A percentile compares a stretch with the other conserved stretches of the same genome.
Conservation (phyloP, 2,888 invertebrate species). For the Tetragonisca angustula region DNA sequence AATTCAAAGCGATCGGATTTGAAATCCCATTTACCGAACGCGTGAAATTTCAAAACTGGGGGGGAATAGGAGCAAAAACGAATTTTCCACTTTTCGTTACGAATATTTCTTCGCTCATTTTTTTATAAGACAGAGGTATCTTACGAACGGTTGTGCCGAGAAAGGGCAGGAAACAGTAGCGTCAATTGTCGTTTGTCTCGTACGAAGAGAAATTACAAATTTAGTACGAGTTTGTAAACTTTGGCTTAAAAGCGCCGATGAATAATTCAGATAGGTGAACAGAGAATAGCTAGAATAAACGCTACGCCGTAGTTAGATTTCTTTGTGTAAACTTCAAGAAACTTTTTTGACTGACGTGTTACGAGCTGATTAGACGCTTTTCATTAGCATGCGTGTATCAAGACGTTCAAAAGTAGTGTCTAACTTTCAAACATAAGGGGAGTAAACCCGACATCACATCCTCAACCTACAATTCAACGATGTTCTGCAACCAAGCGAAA, state of each 20-base stretch:
- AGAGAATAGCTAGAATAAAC: background rate
- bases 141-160: background rate
- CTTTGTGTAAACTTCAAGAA: background rate
- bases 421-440: too few relatives aligned
- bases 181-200: background rate
- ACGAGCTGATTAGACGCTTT: background rate
- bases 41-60: background rate
- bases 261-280: background rate
- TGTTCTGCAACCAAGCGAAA: background rate
- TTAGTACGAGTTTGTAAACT: background rate
- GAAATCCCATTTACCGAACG: background rate
- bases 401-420: too few relatives aligned
- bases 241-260: background rate
- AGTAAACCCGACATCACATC: background rate
- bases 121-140: too few relatives aligned
- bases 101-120: background rate
- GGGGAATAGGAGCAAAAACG: background rate
- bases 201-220: too few relatives aligned
- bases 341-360: slow-evolving; percentile 2
- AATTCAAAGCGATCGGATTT: background rate
- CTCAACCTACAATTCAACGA: too few relatives aligned
- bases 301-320: background rate
- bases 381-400: background rate
- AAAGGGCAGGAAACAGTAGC: background rate
- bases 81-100: background rate